Evolutionary conservation across 1,140 invertebrate genomes (phyloP).

Genomic region (Trinorchestia longiramus): DNA sequence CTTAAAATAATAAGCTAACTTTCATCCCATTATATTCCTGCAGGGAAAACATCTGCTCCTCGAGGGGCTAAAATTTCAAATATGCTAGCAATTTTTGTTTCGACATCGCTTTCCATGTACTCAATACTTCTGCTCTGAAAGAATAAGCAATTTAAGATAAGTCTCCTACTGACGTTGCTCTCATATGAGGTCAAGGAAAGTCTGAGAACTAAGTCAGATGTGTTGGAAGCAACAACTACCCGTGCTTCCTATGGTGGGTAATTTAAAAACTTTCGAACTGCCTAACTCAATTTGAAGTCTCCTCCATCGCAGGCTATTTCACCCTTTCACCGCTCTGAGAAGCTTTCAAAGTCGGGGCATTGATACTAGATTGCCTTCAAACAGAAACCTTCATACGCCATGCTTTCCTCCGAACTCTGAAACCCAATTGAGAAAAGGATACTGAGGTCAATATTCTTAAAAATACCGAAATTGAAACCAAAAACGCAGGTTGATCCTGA

Average conservation of each 20-base stretch:
- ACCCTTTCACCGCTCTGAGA: conserved; percentile 46
- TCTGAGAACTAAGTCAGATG: neutral
- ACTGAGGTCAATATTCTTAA: neutral
- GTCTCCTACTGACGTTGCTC: neutral
- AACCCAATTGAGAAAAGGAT: neutral
- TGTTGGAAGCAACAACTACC: neutral
- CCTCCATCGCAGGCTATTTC: conserved; percentile 26
- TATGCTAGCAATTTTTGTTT: neutral
- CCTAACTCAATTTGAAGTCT: conserved; percentile 54
- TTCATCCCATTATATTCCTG: neutral
- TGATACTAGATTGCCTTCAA: conserved; percentile 46
- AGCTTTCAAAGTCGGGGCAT: conserved; percentile 49
- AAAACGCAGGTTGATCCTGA: no score
- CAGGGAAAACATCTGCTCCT: neutral
- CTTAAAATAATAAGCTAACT: neutral
- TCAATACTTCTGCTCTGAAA: neutral
- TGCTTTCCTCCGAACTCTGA: neutral
- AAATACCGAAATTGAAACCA: neutral
- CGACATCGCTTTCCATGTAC: neutral
- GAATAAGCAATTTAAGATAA: neutral
- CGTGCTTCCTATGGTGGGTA: neutral
- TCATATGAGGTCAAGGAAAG: neutral
- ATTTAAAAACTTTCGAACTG: conserved; percentile 53
- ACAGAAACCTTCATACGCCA: conserved; percentile 27
- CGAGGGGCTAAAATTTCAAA: neutral